Evolutionary conservation across 2,113 vertebrate species (phyloP).

Genomic region (Fregata magnificens): DNA sequence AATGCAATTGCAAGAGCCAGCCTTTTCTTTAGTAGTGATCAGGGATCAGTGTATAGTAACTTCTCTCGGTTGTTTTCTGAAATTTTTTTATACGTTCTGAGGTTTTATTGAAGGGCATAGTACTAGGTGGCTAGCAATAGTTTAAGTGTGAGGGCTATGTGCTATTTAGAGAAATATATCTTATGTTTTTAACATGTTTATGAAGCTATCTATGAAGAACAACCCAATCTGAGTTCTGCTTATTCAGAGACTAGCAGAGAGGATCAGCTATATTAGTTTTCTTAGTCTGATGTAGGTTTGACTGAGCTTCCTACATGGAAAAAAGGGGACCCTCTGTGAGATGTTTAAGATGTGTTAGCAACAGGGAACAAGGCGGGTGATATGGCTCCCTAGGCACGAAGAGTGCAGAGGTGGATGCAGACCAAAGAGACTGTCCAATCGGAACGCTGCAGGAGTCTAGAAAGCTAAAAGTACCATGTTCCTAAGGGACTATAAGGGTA

Average conservation of each 20-base stretch:
- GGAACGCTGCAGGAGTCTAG: background rate
- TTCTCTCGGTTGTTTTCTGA: background rate
- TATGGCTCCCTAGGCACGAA: background rate
- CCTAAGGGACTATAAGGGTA: background rate
- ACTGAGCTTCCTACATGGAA: background rate
- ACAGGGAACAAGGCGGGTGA: accelerated
- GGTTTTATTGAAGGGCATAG: background rate
- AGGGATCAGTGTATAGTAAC: background rate
- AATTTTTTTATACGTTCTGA: accelerated
- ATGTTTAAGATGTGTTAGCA: background rate
- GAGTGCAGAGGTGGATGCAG: background rate
- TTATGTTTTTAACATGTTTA: background rate
- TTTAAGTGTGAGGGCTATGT: background rate
- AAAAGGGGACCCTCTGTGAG: background rate
- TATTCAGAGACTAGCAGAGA: background rate
- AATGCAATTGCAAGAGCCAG: background rate
- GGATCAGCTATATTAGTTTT: background rate
- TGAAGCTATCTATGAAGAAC: background rate
- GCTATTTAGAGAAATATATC: background rate
- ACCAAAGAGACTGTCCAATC: background rate
- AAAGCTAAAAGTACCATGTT: background rate
- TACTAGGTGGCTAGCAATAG: background rate
- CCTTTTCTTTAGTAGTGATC: background rate
- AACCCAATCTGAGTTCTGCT: background rate
- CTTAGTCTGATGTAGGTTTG: background rate